Evolutionary conservation across 1,140 invertebrate species (phyloP), one percentile per base, ranked within the genome.

Genomic region (Bacillus rossius): DNA sequence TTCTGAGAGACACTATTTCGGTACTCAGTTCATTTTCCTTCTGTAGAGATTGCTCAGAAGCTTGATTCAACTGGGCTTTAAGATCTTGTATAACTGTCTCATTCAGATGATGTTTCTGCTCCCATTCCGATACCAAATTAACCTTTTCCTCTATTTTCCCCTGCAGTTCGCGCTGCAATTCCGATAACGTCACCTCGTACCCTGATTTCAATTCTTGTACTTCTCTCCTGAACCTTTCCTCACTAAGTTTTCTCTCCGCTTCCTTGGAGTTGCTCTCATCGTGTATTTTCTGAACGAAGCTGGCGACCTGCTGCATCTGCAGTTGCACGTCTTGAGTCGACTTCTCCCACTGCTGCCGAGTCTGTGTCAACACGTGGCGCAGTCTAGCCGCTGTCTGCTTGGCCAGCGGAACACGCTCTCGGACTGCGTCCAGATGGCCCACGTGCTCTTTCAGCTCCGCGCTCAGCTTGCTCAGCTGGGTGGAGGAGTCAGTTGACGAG

Each of bases 391-490:
- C 69, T 26, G 77, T 69, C 67, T 78, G 56, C 79, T 53, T 79
- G 73, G 56, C 73, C 74, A 51, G 72, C 61, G 17, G 48, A 7
- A 43, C n/a, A 23, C 63, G 72, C 65, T 58, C 26, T 55, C 56
- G 56, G 16, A 59, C n/a, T 19, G 52, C 51, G 43, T 76, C 70
- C 5, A 83, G 63, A 61, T 82, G 79, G 57, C 75, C 72, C 37
- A 79, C 67, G 63, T 75, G 73, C 34, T 70, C 72, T 56, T 77
- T 70, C 40, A 79, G 72, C 45, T 81, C 76, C 49, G 72, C 69
- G 45, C 79, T 75, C 62, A 79, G 73, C 60, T 68, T 78, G 60
- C 76, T 70, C 43, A 85, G 67, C 47, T 77, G 73, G 16, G 73
- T 67, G 2, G 77, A 78, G 0, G 77, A 77, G 61, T 77, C 69